Conservation (phyloP, 2,797 vertebrate species). For the Dendrocincla fuliginosa region DNA sequence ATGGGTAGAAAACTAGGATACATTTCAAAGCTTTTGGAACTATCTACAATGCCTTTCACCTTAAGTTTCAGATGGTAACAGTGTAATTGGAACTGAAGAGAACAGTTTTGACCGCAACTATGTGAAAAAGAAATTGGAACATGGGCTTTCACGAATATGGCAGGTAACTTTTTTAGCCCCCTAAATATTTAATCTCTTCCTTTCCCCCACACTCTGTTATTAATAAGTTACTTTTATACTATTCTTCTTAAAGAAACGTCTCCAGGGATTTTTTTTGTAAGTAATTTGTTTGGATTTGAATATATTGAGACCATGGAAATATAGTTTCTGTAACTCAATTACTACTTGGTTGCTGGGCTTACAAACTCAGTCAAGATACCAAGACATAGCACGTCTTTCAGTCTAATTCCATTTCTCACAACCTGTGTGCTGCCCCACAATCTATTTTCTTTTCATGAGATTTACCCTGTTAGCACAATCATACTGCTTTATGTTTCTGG, state of each 20-base stretch:
- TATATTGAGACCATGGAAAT: background rate
- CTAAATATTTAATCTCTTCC: background rate
- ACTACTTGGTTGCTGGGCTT: background rate
- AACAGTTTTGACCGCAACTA: constrained; percentile 90
- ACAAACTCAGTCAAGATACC: background rate
- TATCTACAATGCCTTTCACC: background rate
- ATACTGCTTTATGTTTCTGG: background rate
- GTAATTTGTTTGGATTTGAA: background rate
- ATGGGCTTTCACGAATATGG: constrained; percentile 96
- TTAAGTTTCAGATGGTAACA: constrained; percentile 80
- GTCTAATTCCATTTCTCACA: background rate
- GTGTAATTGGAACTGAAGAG: constrained; percentile 82
- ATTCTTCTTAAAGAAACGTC: background rate
- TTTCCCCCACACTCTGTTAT: fast-evolving
- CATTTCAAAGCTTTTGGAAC: background rate
- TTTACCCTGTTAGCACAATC: background rate
- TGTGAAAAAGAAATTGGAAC: constrained; percentile 96
- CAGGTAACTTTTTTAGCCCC: constrained; percentile 79
- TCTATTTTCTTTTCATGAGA: background rate
- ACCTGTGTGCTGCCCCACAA: background rate
- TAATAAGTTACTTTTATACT: background rate
- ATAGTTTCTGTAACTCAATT: background rate
- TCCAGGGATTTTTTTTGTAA: background rate
- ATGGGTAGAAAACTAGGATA: background rate
- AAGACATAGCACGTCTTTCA: background rate